A percentile compares a stretch with the other conserved stretches of the same genome.
phyloP scores from a whole-genome alignment of 2,113 vertebrate species.

The Etheostoma spectabile region DNA sequence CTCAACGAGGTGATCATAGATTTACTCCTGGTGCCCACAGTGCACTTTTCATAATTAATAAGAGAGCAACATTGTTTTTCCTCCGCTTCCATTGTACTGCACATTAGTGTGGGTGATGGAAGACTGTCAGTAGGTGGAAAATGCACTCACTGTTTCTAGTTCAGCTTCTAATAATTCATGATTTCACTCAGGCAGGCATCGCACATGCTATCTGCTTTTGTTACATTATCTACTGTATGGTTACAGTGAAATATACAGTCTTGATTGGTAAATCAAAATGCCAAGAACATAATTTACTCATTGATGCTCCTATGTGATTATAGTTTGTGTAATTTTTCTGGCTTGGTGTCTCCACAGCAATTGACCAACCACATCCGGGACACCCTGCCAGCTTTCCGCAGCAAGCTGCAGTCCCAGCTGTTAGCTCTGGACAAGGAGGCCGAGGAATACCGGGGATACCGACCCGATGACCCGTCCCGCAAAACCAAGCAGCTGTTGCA shows the following conservation, averaged over 20 bases:
- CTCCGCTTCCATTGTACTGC: slow-evolving; percentile 16
- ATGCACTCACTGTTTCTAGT: slow-evolving; percentile 6
- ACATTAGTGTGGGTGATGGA: slow-evolving; percentile 37
- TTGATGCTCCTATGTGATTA: background rate
- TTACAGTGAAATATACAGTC: slow-evolving; percentile 7
- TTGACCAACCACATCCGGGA: slow-evolving; percentile 97
- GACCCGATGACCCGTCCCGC: slow-evolving; percentile 93
- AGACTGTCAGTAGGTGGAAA: slow-evolving; percentile 29
- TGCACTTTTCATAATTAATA: slow-evolving; percentile 70
- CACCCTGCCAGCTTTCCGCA: slow-evolving; percentile 92
- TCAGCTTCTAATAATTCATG: slow-evolving; percentile 38
- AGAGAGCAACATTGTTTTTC: slow-evolving; percentile 36
- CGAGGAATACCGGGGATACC: slow-evolving; percentile 93
- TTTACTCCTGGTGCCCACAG: slow-evolving; percentile 20
- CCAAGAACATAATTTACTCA: slow-evolving; percentile 3
- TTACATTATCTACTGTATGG: background rate
- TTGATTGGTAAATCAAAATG: background rate
- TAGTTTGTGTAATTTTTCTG: slow-evolving; percentile 1
- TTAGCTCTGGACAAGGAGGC: slow-evolving; percentile 94
- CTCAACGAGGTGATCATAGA: slow-evolving; percentile 85
- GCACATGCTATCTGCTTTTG: slow-evolving; percentile 4
- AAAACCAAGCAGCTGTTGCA: slow-evolving; percentile 95
- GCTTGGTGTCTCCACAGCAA: slow-evolving; percentile 85
- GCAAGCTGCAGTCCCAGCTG: slow-evolving; percentile 93
- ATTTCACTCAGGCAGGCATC: slow-evolving; percentile 10